phyloP scores from a whole-genome alignment of 2,797 vertebrate genomes.

The Coregonus sp. region DNA sequence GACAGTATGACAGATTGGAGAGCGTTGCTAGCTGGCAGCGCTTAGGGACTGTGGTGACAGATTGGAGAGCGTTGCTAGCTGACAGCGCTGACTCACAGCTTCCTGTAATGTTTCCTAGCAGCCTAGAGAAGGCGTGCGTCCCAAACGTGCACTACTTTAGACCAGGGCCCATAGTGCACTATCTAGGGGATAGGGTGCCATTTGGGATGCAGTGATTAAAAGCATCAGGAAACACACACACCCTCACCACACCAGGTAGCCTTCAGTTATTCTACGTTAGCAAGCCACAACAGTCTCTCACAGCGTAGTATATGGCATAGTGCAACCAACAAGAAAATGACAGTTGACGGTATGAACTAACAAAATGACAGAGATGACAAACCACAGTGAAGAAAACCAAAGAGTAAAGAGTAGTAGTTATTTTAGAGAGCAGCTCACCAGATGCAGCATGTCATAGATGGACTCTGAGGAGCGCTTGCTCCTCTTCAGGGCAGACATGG shows the following conservation, averaged over 20 bases:
- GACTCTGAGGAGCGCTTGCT: slow-evolving; percentile 81
- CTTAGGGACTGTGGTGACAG: slow-evolving; percentile 29
- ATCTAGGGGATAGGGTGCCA: background rate
- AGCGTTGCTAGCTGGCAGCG: too few relatives aligned
- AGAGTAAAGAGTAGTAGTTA: background rate
- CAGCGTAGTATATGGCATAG: background rate
- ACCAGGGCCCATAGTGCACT: slow-evolving; percentile 4
- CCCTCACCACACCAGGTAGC: background rate
- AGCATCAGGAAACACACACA: background rate
- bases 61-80: slow-evolving; percentile 54
- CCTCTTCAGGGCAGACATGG: slow-evolving; percentile 86
- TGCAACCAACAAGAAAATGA: background rate
- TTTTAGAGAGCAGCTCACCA: slow-evolving; percentile 72
- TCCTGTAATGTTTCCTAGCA: slow-evolving; percentile 46
- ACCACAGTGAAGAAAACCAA: too few relatives aligned
- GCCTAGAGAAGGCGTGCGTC: slow-evolving; percentile 33
- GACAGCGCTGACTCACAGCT: slow-evolving; percentile 58
- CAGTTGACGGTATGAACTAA: background rate
- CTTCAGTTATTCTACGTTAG: background rate
- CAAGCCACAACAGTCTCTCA: background rate
- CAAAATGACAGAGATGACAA: background rate
- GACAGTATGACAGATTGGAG: too few relatives aligned
- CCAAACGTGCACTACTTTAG: background rate
- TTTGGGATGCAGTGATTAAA: background rate
- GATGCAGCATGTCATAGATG: slow-evolving; percentile 81